Evolutionary conservation across 53 echinoderm and acorn worm genomes (phyloP).

Genomic region (Hippasteria phrygiana): DNA sequence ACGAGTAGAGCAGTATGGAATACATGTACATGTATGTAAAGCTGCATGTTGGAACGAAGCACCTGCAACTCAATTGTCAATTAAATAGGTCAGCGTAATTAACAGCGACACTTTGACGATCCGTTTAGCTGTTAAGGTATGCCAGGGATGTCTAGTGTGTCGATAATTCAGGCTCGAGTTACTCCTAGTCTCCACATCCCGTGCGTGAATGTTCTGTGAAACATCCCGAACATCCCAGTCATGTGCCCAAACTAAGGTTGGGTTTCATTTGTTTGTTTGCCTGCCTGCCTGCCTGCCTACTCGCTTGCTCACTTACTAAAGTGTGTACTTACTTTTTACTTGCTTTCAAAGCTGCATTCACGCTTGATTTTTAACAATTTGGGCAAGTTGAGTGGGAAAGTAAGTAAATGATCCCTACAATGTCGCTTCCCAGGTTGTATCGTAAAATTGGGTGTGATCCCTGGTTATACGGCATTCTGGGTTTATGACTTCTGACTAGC

Average conservation of each 20-base stretch:
- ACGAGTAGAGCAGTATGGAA: background rate
- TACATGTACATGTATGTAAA: background rate
- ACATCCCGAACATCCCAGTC: background rate
- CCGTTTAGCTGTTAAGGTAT: conserved; percentile 1
- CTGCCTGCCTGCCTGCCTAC: no score
- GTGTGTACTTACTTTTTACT: no score
- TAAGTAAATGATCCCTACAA: no score
- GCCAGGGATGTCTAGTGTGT: background rate
- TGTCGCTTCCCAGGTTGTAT: no score
- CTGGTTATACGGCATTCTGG: no score
- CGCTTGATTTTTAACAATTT: no score
- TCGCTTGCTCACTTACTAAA: no score
- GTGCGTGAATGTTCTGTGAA: background rate
- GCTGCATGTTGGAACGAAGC: background rate
- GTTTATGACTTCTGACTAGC: no score
- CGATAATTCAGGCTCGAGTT: background rate
- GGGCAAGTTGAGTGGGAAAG: no score
- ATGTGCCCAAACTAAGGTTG: background rate
- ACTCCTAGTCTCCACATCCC: background rate
- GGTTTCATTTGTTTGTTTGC: no score
- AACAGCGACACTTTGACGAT: conserved; percentile 36
- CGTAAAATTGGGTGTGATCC: no score
- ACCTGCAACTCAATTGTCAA: conserved; percentile 50
- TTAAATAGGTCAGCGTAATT: conserved; percentile 41
- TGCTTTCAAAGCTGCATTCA: no score